Evolutionary conservation across 1,140 invertebrate species (phyloP), one percentile per base, ranked within the genome.

Genomic region (Harlomillsia oculata): DNA sequence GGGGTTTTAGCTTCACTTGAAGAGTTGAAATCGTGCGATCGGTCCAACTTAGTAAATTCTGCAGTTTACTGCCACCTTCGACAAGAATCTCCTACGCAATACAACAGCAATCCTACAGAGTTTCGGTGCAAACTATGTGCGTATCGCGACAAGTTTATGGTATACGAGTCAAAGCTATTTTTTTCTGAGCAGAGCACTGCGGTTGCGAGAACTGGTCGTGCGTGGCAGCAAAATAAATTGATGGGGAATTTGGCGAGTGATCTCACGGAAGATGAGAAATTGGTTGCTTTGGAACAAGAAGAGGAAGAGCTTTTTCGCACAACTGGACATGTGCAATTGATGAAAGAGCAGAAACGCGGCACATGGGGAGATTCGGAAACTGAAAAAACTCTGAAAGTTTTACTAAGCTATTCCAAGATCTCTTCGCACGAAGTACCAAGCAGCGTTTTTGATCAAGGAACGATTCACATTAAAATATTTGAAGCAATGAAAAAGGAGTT

Each of bases 41-140:
- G 69, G 9, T 55, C 66, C 39, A 60, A 71, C 9, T 70, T 84
- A 20, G 73, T 84, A 16, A 69, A 75, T 43, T 59, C 65, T 49
- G 80, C 82, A 2, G 77, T 80, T 21, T 71, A 77, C 45, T 87
- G 85, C 65, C 85, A 86, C 70, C 73, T 87, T 34, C 72, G 13
- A 53, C 55, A 40, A 20, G 36, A 54, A 32, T 34, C 54, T 25
- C 26, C 20, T 4, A 34, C 23, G 9, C 63, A 60, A 14, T 65
- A 63, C 36, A 69, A 59, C 37, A 26, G 56, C 58, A 61, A 52
- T 34, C 49, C 63, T 41, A 55, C 20, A 20, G 59, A 56, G 25
- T 65, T 58, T 20, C 71, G 68, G 45, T 80, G 78, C 66, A 53
- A 63, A 0, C 45, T 78, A 1, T 83, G 81, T 63, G 60, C 66